These are phyloP conservation scores for Solenodon paradoxus DNA, from an alignment of 2,113 vertebrate genomes.

Conservation along the genomic window DNA sequence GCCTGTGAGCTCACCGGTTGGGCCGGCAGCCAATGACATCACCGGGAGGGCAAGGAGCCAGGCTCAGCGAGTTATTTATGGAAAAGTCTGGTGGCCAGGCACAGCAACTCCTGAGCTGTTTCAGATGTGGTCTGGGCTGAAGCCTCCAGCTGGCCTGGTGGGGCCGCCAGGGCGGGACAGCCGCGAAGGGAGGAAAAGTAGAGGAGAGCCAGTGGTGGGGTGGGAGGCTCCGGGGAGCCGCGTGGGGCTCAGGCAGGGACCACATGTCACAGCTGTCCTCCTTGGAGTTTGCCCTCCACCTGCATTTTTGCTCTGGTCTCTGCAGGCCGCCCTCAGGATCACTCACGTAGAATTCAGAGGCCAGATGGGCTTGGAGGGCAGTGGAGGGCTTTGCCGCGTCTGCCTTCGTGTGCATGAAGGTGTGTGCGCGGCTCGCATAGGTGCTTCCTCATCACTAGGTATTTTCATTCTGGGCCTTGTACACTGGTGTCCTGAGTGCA, in stretches of 20 bases:
- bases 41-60: constrained; percentile 75
- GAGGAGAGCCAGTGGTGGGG: fast-evolving
- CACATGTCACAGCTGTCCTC: not conserved
- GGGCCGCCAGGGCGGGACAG: not conserved
- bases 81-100: constrained; percentile 72
- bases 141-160: constrained; percentile 61
- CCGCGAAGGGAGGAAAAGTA: fast-evolving
- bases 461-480: fast-evolving
- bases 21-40: constrained; percentile 79
- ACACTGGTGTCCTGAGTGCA: no score
- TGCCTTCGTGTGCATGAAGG: fast-evolving
- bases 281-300: not conserved
- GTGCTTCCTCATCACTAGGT: fast-evolving
- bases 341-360: not conserved
- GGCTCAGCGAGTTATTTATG: constrained; percentile 78
- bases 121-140: constrained; percentile 73
- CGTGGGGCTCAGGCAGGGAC: not conserved
- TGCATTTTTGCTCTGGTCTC: not conserved
- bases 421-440: fast-evolving
- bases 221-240: not conserved
- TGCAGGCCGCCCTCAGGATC: not conserved
- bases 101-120: constrained; percentile 59
- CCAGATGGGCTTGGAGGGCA: not conserved
- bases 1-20: constrained; percentile 67
- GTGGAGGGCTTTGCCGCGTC: fast-evolving